Conservation (phyloP, 2,888 invertebrate genomes). For the Parascotia fuliginaria region DNA sequence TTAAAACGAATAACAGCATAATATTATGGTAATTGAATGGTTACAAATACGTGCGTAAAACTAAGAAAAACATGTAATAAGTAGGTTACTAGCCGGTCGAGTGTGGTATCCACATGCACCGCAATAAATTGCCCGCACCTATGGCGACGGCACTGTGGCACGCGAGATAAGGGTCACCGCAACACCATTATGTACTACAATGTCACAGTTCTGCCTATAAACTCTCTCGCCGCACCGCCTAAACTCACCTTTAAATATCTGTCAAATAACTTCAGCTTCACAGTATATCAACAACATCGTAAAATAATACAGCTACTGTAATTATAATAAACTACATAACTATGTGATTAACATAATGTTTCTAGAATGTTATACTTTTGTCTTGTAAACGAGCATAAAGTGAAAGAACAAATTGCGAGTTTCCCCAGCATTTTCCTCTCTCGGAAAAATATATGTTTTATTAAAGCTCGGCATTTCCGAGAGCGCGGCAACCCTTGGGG, state of each 20-base stretch:
- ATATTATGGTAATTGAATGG: not conserved
- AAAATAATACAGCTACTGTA: constrained; percentile 42
- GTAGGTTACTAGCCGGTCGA: constrained; percentile 56
- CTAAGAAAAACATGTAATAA: constrained; percentile 32
- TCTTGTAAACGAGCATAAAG: constrained; percentile 86
- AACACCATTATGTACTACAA: constrained; percentile 72
- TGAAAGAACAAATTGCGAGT: constrained; percentile 86
- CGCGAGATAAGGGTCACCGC: constrained; percentile 77
- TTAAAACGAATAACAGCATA: not conserved
- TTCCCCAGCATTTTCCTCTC: constrained; percentile 86
- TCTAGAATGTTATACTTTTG: constrained; percentile 85
- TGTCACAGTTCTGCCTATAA: constrained; percentile 66
- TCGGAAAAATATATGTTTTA: constrained; percentile 86
- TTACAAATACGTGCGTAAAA: not conserved
- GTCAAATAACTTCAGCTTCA: constrained; percentile 20
- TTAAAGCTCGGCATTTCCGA: constrained; percentile 86
- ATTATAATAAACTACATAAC: constrained; percentile 73
- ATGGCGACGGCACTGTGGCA: constrained; percentile 64
- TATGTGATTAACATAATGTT: constrained; percentile 85
- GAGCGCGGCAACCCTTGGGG: constrained; percentile 80
- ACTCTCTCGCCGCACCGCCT: constrained; percentile 57
- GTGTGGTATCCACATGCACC: constrained; percentile 60
- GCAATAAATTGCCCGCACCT: constrained; percentile 75
- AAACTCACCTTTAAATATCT: constrained; percentile 44
- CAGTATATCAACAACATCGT: constrained; percentile 26